Conservation (phyloP, 2,888 invertebrate genomes). For the Galeruca laticollis region DNA sequence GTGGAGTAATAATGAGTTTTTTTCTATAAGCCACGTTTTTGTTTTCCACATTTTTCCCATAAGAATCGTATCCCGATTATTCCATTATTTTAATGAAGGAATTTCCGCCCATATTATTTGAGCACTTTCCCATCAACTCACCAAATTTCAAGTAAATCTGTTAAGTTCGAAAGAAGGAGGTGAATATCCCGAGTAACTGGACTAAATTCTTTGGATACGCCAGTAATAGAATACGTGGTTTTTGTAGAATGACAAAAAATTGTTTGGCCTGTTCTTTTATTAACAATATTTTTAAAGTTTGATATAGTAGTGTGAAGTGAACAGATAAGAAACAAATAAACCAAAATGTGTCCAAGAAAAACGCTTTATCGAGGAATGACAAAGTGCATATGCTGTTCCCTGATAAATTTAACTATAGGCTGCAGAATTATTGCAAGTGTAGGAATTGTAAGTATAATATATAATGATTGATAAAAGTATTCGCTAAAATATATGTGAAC, state of each 20-base stretch:
- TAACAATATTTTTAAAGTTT: not conserved
- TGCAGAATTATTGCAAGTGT: slow-evolving; percentile 27
- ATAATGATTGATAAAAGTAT: not conserved
- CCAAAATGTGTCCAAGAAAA: slow-evolving; percentile 1
- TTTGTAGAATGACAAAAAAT: not conserved
- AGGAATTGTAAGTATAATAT: slow-evolving; percentile 17
- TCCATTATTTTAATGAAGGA: no score
- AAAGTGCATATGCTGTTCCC: slow-evolving; percentile 32
- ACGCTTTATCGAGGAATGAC: not conserved
- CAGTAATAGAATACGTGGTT: not conserved
- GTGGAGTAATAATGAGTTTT: no score
- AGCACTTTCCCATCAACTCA: no score
- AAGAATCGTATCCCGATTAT: no score
- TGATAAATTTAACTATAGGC: slow-evolving; percentile 27
- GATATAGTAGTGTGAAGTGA: not conserved
- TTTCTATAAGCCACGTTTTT: no score
- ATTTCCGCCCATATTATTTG: no score
- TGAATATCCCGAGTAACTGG: no score
- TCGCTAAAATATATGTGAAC: not conserved
- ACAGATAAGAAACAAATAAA: not conserved
- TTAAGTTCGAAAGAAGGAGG: no score
- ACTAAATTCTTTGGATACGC: not conserved
- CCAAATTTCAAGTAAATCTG: no score
- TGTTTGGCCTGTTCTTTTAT: not conserved
- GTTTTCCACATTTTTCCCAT: no score